Base-by-base conservation (phyloP, 2,797 vertebrate species). In the Coregonus suidteri region DNA sequence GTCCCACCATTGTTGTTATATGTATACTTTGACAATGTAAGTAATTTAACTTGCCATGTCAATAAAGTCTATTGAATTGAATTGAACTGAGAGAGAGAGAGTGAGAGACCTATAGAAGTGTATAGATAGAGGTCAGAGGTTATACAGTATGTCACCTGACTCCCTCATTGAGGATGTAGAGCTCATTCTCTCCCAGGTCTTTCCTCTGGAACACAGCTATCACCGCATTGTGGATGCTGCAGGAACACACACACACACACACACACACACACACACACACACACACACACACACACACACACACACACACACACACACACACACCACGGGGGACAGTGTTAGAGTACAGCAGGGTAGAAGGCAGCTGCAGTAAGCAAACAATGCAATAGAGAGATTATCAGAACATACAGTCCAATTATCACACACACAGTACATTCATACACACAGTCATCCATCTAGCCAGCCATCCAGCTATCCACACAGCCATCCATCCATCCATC, bases 151-250 rank as follows among this genome's bases (percentile, higher is more conserved):
- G 56, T 95, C 80, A 99, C 98, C 98, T 95, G 89, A 99, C 98
- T 16, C 97, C 97, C 92, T 99, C 97, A 31, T 99, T 99, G 85
- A 99, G 94, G 83, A 91, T 92, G 91, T 96, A 98, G 70, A 99
- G 96, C 79, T 99, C 97, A 62, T 97, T 96, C 83, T 98, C 97
- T 0, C 94, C 96, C 83, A 99, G 93, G 5, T 97, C 96, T 83
- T 97, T 98, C 79, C 89, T 95, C 91, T 98, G 98, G 93, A 99
- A 99, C 80, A 98, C 96, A 0, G 96, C 93, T 3, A 99, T 96
- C 81, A 99, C 98, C 47, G 97, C 97, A 77, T 96, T 97, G 84
- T 99, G 97, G 92, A 99, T 98, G 88, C 98, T 99, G 93, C 0
- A 86, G 86, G 82, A 5, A 70, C 71, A 82, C 25, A 74, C n/a